Conservation (phyloP, 2,888 invertebrate genomes). For the Poecilus cupreus region DNA sequence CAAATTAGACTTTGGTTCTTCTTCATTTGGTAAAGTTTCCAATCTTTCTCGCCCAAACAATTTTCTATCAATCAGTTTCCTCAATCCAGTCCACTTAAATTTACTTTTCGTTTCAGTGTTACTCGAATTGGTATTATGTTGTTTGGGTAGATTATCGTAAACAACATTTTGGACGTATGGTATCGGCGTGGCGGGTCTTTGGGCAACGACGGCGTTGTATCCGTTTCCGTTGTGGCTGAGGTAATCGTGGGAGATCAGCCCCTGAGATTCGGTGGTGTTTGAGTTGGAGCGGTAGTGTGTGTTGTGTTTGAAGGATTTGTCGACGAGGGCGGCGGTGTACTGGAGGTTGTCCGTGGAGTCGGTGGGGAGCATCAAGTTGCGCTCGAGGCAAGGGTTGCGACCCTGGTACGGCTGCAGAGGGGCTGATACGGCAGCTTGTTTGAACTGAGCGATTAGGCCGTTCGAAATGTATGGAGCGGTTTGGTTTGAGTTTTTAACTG, state of each 20-base stretch:
- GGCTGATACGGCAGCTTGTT: constrained; percentile 67
- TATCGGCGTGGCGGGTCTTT: constrained; percentile 77
- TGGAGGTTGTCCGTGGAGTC: constrained; percentile 76
- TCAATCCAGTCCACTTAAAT: constrained; percentile 74
- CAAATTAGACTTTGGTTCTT: constrained; percentile 61
- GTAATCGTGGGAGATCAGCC: constrained; percentile 74
- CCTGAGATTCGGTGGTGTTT: constrained; percentile 71
- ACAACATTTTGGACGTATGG: constrained; percentile 87
- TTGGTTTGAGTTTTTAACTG: constrained; percentile 76
- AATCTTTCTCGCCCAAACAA: constrained; percentile 63
- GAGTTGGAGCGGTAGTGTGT: constrained; percentile 69
- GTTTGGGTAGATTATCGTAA: constrained; percentile 71
- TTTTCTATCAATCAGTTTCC: constrained; percentile 71
- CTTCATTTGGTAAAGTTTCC: constrained; percentile 57
- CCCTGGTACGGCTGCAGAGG: constrained; percentile 90
- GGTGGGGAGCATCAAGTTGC: constrained; percentile 80
- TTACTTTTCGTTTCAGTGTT: constrained; percentile 69
- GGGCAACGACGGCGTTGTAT: constrained; percentile 66
- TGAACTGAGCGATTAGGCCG: constrained; percentile 52
- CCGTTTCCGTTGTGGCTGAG: constrained; percentile 69
- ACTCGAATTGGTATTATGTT: constrained; percentile 68
- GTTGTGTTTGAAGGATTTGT: constrained; percentile 79
- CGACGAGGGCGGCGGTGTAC: constrained; percentile 75
- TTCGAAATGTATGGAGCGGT: constrained; percentile 67
- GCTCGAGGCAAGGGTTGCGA: constrained; percentile 86